A percentile compares a stretch with the other conserved stretches of the same genome.
phyloP scores from a whole-genome alignment of 2,113 vertebrate species.

The Chelonoidis abingdonii region DNA sequence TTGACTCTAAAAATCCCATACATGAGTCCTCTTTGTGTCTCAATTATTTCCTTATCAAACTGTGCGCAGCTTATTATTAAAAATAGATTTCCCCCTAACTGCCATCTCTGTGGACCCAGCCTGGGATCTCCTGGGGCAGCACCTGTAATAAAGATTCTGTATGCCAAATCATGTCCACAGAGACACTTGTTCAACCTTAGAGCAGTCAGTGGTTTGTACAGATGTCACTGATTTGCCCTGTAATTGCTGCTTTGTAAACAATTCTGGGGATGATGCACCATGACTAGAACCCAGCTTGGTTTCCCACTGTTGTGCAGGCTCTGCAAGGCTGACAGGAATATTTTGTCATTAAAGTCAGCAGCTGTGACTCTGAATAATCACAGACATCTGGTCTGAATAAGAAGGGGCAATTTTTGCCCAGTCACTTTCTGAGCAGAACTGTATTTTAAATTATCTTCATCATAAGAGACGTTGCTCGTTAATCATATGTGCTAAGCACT shows the following conservation, averaged over 20 bases:
- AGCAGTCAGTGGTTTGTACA: background rate
- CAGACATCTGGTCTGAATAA: background rate
- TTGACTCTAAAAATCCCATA: background rate
- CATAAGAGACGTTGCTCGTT: background rate
- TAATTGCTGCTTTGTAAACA: background rate
- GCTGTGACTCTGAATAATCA: background rate
- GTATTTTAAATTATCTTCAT: background rate
- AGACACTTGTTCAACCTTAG: background rate
- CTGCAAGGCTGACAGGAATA: background rate
- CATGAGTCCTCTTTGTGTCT: background rate
- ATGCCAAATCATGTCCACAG: background rate
- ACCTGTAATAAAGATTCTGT: background rate
- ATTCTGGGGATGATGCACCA: background rate
- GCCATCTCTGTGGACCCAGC: background rate
- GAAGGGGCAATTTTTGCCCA: background rate
- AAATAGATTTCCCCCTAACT: background rate
- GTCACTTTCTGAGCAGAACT: background rate
- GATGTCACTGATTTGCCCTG: background rate
- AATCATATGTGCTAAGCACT: background rate
- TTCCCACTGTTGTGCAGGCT: background rate
- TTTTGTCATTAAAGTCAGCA: background rate
- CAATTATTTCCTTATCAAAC: background rate
- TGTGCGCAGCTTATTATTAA: background rate
- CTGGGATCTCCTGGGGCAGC: background rate
- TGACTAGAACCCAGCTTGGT: background rate